Percentiles rank a stretch among this genome's conserved stretches.
phyloP scores from a whole-genome alignment of 2,888 invertebrate genomes.

The Synergus gifuensis region DNA sequence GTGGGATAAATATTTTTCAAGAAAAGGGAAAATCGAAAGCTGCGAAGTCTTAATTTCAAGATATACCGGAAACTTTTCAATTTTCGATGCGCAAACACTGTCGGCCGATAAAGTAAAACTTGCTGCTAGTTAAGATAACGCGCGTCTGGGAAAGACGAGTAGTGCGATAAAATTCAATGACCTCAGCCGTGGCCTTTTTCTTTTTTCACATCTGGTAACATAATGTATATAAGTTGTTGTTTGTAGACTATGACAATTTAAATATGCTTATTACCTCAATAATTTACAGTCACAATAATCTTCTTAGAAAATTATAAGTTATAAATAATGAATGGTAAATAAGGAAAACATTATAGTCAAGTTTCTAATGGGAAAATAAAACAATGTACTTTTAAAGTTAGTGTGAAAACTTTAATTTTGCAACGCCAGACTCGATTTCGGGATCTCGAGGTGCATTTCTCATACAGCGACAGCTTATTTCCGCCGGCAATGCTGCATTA shows the following conservation, averaged over 20 bases:
- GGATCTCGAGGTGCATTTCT: constrained; percentile 21
- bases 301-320: not conserved
- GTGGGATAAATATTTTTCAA: not conserved
- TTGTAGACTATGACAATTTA: not conserved
- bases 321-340: not conserved
- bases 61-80: constrained; percentile 6
- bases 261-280: not conserved
- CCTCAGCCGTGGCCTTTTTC: not conserved
- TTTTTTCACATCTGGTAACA: not conserved
- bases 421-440: constrained; percentile 10
- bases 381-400: not conserved
- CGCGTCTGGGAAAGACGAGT: constrained; percentile 1
- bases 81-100: constrained; percentile 3
- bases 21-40: not conserved
- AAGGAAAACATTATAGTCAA: not conserved
- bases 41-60: not conserved
- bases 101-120: not conserved
- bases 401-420: constrained; percentile 29
- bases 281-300: not conserved
- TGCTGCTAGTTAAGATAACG: constrained; percentile 11
- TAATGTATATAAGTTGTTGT: not conserved
- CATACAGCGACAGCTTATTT: constrained; percentile 34
- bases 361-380: not conserved
- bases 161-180: constrained; percentile 35
- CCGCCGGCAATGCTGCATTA: not conserved